Conservation (phyloP, 2,888 invertebrate species). For the Xanthorhoe spadicearia region DNA sequence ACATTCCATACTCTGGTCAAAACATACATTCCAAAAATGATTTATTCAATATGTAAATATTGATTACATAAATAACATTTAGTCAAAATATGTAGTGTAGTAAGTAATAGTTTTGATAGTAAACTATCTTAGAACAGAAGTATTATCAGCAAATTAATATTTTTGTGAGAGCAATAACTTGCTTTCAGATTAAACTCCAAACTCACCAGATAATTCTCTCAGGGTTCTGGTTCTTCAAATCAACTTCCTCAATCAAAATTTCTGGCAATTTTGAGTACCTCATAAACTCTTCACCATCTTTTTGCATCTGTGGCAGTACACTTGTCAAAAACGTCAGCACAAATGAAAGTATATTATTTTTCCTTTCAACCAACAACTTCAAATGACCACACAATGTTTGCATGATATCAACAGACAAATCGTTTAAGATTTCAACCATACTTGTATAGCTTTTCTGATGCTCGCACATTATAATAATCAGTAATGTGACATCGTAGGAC, state of each 20-base stretch:
- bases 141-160: not conserved
- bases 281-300: conserved; percentile 73
- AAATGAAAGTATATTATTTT: conserved; percentile 84
- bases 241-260: conserved; percentile 85
- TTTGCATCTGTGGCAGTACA: conserved; percentile 79
- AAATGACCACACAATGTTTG: conserved; percentile 72
- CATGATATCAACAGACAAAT: conserved; percentile 72
- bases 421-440: conserved; percentile 82
- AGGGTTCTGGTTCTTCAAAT: conserved; percentile 83
- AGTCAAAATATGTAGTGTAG: too few relatives aligned
- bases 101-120: too few relatives aligned
- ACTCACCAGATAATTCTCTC: conserved; percentile 85
- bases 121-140: not conserved
- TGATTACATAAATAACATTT: too few relatives aligned
- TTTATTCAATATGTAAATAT: too few relatives aligned
- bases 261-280: conserved; percentile 83
- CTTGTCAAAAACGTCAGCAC: conserved; percentile 83
- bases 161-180: not conserved
- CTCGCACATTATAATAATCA: conserved; percentile 89
- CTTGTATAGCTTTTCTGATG: conserved; percentile 82
- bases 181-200: not conserved
- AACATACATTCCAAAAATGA: too few relatives aligned
- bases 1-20: too few relatives aligned
- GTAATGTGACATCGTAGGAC: conserved; percentile 85
- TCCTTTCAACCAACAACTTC: conserved; percentile 81